These are phyloP conservation scores for Odocoileus hemionus DNA, from an alignment of 2,113 vertebrate species.

Conservation along the genomic window DNA sequence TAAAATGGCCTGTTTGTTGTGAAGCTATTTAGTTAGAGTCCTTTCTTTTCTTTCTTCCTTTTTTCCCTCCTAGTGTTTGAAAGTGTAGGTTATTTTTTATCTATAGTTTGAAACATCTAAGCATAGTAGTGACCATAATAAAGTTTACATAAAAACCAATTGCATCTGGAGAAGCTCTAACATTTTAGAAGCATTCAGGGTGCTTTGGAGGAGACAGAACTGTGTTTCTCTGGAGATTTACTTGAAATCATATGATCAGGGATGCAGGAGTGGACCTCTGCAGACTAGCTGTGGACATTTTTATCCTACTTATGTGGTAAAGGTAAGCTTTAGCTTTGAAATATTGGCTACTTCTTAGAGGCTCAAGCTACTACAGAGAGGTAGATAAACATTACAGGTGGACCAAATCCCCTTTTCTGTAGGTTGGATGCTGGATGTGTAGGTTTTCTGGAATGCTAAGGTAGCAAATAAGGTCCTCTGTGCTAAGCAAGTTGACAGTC, in stretches of 20 bases:
- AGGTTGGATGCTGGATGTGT: not conserved
- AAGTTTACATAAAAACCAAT: slow-evolving; percentile 38
- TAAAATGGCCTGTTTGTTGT: slow-evolving; percentile 51
- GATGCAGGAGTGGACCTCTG: not conserved
- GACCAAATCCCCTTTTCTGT: not conserved
- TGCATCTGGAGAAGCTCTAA: not conserved
- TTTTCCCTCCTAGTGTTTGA: not conserved
- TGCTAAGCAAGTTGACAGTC: slow-evolving; percentile 11
- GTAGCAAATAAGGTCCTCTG: slow-evolving; percentile 33
- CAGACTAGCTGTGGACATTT: not conserved
- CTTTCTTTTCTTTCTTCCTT: not conserved
- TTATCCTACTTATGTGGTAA: not conserved
- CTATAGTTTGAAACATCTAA: not conserved
- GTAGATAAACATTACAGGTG: not conserved
- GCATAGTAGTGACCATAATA: not conserved
- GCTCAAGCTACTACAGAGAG: not conserved
- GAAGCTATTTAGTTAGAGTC: not conserved
- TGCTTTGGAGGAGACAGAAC: not conserved
- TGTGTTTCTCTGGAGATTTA: not conserved
- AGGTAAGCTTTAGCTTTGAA: slow-evolving; percentile 35
- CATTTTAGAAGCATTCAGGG: not conserved
- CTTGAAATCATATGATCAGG: slow-evolving; percentile 17
- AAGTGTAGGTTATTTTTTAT: not conserved
- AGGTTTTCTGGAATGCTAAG: not conserved
- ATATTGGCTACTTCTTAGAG: not conserved